A percentile compares a stretch with the other conserved stretches of the same genome.
These are phyloP conservation scores for Antheraea assamensis DNA, from an alignment of 2,888 invertebrate species.

Conservation along the genomic window DNA sequence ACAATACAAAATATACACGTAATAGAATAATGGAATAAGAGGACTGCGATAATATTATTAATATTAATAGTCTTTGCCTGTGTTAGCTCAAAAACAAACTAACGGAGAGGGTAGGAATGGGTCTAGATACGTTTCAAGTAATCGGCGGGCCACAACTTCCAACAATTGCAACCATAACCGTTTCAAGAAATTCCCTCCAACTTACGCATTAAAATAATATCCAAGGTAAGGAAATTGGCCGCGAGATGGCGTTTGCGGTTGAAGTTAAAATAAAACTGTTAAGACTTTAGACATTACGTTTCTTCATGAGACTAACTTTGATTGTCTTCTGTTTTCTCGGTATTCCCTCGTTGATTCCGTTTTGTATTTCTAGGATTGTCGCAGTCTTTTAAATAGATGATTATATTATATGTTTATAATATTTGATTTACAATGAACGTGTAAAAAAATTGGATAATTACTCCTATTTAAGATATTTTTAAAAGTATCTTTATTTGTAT, in stretches of 20 bases:
- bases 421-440: not conserved
- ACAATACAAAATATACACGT: not conserved
- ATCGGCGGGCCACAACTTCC: conserved; percentile 66
- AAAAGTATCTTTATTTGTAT: not conserved
- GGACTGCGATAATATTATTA: conserved; percentile 12
- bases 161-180: conserved; percentile 61
- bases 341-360: conserved; percentile 10
- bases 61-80: not conserved
- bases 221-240: conserved; percentile 64
- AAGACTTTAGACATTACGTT: conserved; percentile 57
- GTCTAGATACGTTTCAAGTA: conserved; percentile 60
- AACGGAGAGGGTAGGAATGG: conserved; percentile 23
- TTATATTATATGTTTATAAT: not conserved
- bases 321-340: conserved; percentile 25
- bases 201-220: conserved; percentile 54
- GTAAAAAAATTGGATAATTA: not conserved
- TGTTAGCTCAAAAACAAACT: conserved; percentile 28
- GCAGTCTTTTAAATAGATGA: not conserved
- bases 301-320: conserved; percentile 35
- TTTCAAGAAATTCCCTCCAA: conserved; percentile 59
- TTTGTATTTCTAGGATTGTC: not conserved
- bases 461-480: not conserved
- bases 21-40: not conserved
- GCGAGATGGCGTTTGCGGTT: conserved; percentile 56
- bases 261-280: conserved; percentile 64